Evolutionary conservation across 2,888 invertebrate genomes (phyloP), one percentile per base, ranked within the genome.

Genomic region (Drosophila diplacantha): DNA sequence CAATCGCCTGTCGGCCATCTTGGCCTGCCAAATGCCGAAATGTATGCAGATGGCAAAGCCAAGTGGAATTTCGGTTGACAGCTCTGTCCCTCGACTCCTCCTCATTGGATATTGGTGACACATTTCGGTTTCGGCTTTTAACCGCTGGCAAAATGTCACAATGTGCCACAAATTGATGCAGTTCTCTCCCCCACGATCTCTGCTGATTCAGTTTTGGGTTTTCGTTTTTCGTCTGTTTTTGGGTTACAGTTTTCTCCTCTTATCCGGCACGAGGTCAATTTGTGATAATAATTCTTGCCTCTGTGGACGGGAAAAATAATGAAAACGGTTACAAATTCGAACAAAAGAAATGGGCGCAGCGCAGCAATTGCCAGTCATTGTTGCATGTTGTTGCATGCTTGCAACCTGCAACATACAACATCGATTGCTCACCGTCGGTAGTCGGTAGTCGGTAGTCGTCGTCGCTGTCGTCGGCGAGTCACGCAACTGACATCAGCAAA

Each of bases 231-330:
- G 24, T 24, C 11, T 18, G 20, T 8, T 43, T 43, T 24, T 18
- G 39, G 39, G 18, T 32, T 31, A 24, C 12, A 20, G 24, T 57
- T 57, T 32, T 24, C 50, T 43, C 50, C 50, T 26, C 24, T 43
- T 51, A 26, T 51, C 43, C 64, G 60, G 77, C 70, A 65, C 77
- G 80, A 80, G 77, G 77, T 82, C 81, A 82, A 82, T 74, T 78
- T 80, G 72, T 44, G 74, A 43, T 71, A 72, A 72, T 80, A 80
- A 81, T 69, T 76, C 58, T 62, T 31, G 37, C 26, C 20, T 43
- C 61, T 47, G 53, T 11, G 16, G 58, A 43, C 35, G 26, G n/a
- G 29, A 39, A 50, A 55, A 69, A 56, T 49, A 56, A 50, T 50
- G 46, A 22, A 44, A 57, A 37, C 47, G 38, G 63, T 57, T 56